A percentile compares a stretch with the other conserved stretches of the same genome.
These are phyloP conservation scores for Odontomyia ornata DNA, from an alignment of 2,888 invertebrate genomes.

Conservation along the genomic window DNA sequence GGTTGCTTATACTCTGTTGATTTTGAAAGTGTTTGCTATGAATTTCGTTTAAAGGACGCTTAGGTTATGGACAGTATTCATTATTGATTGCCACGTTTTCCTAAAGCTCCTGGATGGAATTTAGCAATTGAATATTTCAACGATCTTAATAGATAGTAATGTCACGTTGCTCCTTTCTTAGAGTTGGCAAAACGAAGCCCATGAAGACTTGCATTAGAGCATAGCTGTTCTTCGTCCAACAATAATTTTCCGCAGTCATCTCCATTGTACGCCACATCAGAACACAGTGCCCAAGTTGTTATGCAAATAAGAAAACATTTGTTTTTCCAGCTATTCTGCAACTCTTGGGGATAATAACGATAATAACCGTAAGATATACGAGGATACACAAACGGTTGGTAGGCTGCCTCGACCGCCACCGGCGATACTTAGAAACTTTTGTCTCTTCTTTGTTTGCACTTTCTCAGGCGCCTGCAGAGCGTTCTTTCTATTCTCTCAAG, in stretches of 20 bases:
- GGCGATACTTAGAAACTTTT: background rate
- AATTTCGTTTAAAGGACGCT: background rate
- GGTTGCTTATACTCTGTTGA: no score
- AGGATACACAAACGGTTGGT: conserved; percentile 16
- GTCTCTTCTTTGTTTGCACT: conserved; percentile 1
- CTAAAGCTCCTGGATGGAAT: no score
- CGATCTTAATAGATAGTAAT: no score
- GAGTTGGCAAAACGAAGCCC: no score
- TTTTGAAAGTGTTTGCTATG: background rate
- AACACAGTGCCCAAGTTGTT: conserved; percentile 38
- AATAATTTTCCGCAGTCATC: background rate
- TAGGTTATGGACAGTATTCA: no score
- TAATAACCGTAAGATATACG: conserved; percentile 35
- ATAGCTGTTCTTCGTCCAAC: background rate
- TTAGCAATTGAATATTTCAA: no score
- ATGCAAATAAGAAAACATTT: conserved; percentile 44
- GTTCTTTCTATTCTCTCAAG: conserved; percentile 19
- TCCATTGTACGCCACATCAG: conserved; percentile 13
- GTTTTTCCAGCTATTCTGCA: conserved; percentile 30
- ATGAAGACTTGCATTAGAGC: no score
- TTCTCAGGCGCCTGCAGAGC: conserved; percentile 6
- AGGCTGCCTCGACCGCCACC: background rate
- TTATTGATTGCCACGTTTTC: background rate
- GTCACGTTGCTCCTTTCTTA: no score
- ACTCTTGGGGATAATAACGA: conserved; percentile 28